phyloP scores from a whole-genome alignment of 1,140 invertebrate genomes.

The Rhagoletis pomonella region DNA sequence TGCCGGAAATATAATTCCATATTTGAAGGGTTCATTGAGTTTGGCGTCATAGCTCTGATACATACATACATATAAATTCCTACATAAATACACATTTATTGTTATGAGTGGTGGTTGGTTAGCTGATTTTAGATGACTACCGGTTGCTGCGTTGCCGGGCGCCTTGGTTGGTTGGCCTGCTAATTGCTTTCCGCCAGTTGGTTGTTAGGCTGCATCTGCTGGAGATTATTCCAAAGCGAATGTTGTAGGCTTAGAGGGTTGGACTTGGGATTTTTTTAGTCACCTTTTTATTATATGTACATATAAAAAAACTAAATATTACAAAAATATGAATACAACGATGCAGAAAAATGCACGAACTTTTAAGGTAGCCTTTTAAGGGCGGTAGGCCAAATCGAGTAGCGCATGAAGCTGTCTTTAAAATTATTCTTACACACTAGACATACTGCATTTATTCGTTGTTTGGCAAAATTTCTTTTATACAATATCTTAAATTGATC shows the following conservation, averaged over 20 bases:
- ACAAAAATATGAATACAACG: neutral
- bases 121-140: neutral
- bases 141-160: neutral
- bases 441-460: no score
- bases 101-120: slow-evolving; percentile 17
- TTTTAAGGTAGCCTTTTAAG: no score
- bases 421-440: no score
- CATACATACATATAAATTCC: neutral
- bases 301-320: neutral
- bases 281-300: neutral
- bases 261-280: neutral
- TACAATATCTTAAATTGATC: no score
- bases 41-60: neutral
- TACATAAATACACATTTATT: neutral
- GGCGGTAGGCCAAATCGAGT: no score
- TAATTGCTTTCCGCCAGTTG: slow-evolving; percentile 37
- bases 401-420: no score
- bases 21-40: slow-evolving; percentile 54
- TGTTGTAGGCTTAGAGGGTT: neutral
- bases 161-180: neutral
- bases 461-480: no score
- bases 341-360: no score
- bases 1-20: slow-evolving; percentile 56
- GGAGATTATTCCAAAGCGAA: neutral
- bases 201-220: slow-evolving; percentile 14